Conservation (phyloP, 2,888 invertebrate genomes). For the Hirudinaria manillensis region DNA sequence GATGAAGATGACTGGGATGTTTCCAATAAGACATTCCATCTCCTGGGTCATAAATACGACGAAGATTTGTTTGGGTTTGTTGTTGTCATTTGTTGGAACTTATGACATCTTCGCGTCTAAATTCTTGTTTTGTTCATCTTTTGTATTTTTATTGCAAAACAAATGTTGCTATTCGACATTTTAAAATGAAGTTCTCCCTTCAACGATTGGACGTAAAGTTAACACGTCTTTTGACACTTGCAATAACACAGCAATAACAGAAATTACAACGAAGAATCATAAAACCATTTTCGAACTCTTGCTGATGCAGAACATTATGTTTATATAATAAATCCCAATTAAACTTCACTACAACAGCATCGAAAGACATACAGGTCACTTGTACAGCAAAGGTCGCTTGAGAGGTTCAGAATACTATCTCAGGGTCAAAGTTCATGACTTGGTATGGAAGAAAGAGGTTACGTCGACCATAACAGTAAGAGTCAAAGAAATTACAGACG, state of each 20-base stretch:
- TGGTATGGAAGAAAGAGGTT: constrained; percentile 69
- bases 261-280: too few relatives aligned
- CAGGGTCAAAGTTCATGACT: constrained; percentile 76
- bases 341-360: constrained; percentile 52
- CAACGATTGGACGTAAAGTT: too few relatives aligned
- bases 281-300: too few relatives aligned
- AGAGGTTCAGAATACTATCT: constrained; percentile 77
- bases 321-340: too few relatives aligned
- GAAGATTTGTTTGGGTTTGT: constrained; percentile 14
- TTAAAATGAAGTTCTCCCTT: too few relatives aligned
- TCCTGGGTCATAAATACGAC: neutral
- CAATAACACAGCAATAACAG: too few relatives aligned
- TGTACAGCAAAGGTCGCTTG: constrained; percentile 88
- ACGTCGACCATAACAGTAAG: constrained; percentile 66
- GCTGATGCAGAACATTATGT: too few relatives aligned
- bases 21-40: constrained; percentile 82
- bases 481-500: constrained; percentile 88
- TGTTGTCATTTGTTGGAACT: neutral
- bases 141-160: too few relatives aligned
- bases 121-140: too few relatives aligned
- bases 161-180: too few relatives aligned
- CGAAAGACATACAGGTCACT: constrained; percentile 86
- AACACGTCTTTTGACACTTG: too few relatives aligned
- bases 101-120: too few relatives aligned
- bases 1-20: constrained; percentile 98